A percentile compares a stretch with the other conserved stretches of the same genome.
phyloP scores from a whole-genome alignment of 2,888 invertebrate species.

The Drosophila putrida region DNA sequence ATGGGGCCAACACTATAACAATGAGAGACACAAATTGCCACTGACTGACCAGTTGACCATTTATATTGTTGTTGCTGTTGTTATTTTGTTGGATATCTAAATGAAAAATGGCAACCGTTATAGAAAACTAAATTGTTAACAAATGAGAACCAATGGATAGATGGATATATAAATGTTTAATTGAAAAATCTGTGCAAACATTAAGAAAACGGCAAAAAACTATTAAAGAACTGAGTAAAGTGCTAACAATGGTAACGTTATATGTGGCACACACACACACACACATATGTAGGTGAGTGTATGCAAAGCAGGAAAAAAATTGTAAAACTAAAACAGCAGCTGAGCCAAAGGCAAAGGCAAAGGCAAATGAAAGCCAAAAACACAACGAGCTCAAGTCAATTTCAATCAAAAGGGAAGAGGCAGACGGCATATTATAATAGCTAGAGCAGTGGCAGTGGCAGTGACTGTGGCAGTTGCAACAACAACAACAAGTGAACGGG shows the following conservation, averaged over 20 bases:
- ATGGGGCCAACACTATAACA: slow-evolving; percentile 43
- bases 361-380: slow-evolving; percentile 56
- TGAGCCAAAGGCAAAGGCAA: slow-evolving; percentile 21
- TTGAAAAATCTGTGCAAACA: slow-evolving; percentile 69
- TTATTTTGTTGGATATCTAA: slow-evolving; percentile 41
- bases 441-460: slow-evolving; percentile 23
- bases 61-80: slow-evolving; percentile 14
- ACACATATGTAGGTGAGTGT: neutral
- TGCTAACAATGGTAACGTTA: slow-evolving; percentile 44
- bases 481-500: slow-evolving; percentile 30
- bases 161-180: slow-evolving; percentile 56
- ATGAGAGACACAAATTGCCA: slow-evolving; percentile 73
- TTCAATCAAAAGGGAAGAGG: slow-evolving; percentile 40
- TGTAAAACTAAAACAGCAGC: slow-evolving; percentile 37
- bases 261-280: slow-evolving; percentile 16
- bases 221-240: slow-evolving; percentile 47
- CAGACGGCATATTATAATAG: slow-evolving; percentile 42
- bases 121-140: slow-evolving; percentile 58
- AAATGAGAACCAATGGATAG: slow-evolving; percentile 41
- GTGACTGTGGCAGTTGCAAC: slow-evolving; percentile 35
- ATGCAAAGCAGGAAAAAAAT: slow-evolving; percentile 36
- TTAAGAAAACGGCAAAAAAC: slow-evolving; percentile 55
- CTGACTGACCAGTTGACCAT: slow-evolving; percentile 36
- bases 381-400: slow-evolving; percentile 53
- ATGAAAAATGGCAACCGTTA: slow-evolving; percentile 53